These are phyloP conservation scores for Brachyhypopomus occidentalis DNA, from an alignment of 2,113 vertebrate species.

Conservation along the genomic window DNA sequence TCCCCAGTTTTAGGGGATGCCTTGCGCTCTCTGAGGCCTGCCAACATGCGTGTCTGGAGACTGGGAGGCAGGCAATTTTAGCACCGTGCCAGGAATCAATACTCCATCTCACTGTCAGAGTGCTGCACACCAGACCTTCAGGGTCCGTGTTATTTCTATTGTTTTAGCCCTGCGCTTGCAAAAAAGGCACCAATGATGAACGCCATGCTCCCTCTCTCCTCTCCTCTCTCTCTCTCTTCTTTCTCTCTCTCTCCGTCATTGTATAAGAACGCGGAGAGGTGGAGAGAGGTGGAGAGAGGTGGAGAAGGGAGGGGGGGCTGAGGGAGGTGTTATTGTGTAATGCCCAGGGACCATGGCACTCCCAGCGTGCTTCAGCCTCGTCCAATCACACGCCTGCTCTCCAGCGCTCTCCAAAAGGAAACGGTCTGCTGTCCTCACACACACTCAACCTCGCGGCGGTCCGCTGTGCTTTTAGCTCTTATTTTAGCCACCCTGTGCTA, in stretches of 20 bases:
- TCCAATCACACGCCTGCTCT: not conserved
- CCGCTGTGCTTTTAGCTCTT: not conserved
- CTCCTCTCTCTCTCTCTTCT: constrained; percentile 24
- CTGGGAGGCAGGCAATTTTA: constrained; percentile 67
- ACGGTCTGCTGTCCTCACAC: not conserved
- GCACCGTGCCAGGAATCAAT: constrained; percentile 66
- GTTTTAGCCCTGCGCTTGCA: constrained; percentile 58
- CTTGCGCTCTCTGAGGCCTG: constrained; percentile 40
- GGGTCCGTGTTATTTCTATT: constrained; percentile 58
- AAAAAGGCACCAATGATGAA: constrained; percentile 59
- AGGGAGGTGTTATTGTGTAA: constrained; percentile 48
- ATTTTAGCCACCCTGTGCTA: not conserved
- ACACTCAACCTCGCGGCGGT: not conserved
- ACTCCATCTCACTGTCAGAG: constrained; percentile 63
- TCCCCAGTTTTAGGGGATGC: constrained; percentile 48
- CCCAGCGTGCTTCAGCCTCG: constrained; percentile 30
- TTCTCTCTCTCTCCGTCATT: constrained; percentile 3
- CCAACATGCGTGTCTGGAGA: constrained; percentile 56
- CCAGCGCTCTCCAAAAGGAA: not conserved
- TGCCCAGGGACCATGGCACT: constrained; percentile 35
- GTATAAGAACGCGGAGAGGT: not conserved
- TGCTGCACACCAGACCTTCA: constrained; percentile 52
- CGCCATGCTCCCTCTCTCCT: constrained; percentile 32
- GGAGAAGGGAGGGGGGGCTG: constrained; percentile 31
- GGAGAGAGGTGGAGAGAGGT: constrained; percentile 34